Evolutionary conservation across 92 coral and sea anemone genomes (phyloP).

Genomic region (Parazoanthus atlanticus): DNA sequence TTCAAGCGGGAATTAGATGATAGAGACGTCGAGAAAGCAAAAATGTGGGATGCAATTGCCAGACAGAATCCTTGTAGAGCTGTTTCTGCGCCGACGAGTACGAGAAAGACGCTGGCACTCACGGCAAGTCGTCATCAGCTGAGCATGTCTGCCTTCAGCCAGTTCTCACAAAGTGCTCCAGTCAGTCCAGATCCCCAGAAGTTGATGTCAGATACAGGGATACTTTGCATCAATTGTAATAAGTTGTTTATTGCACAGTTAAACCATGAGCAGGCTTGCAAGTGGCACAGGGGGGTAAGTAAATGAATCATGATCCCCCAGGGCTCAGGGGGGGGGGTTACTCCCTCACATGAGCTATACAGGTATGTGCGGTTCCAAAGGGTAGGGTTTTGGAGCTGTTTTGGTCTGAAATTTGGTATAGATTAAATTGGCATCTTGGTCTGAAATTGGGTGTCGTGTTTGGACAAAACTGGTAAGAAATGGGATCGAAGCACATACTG

Average conservation of each 20-base stretch:
- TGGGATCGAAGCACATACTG: no score
- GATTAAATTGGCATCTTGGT: no score
- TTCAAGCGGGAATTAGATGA: conserved; percentile 77
- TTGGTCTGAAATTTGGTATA: no score
- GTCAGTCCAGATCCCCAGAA: conserved; percentile 18
- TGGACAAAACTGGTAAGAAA: no score
- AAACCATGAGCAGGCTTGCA: conserved; percentile 83
- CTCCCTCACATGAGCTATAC: no score
- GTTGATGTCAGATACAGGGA: conserved; percentile 8
- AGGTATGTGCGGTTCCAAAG: no score
- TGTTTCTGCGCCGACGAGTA: conserved; percentile 31
- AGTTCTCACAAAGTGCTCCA: conserved; percentile 56
- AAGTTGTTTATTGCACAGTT: conserved; percentile 62
- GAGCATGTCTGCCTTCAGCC: conserved; percentile 43
- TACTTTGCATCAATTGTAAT: conserved; percentile 75
- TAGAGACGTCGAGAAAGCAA: conserved; percentile 76
- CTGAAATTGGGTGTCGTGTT: no score
- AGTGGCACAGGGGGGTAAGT: conserved; percentile 96
- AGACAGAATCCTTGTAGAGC: conserved; percentile 62
- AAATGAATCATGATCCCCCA: no score
- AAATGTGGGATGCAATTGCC: conserved; percentile 74
- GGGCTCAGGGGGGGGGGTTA: no score
- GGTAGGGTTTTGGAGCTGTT: no score
- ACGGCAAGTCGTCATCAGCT: conserved; percentile 19
- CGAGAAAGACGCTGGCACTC: conserved; percentile 1